These are phyloP conservation scores for Melolontha melolontha DNA, from an alignment of 2,888 invertebrate genomes.

Conservation along the genomic window DNA sequence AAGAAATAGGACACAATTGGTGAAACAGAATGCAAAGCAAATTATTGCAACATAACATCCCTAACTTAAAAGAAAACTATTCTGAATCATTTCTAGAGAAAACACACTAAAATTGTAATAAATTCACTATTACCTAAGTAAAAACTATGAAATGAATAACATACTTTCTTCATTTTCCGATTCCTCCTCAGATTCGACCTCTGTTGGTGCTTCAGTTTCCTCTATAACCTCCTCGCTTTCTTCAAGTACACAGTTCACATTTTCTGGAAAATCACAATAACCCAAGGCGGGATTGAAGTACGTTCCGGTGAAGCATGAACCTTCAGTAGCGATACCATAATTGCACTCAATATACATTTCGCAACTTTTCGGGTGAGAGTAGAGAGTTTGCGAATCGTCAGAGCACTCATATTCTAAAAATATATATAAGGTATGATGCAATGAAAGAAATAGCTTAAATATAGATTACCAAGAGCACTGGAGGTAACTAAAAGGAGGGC, in stretches of 20 bases:
- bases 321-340: constrained; percentile 67
- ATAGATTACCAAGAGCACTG: constrained; percentile 10
- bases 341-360: constrained; percentile 73
- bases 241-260: constrained; percentile 60
- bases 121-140: too few relatives aligned
- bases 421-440: neutral
- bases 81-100: too few relatives aligned
- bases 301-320: constrained; percentile 71
- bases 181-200: neutral
- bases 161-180: neutral
- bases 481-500: neutral
- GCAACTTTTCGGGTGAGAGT: constrained; percentile 63
- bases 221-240: neutral
- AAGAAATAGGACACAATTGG: too few relatives aligned
- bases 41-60: too few relatives aligned
- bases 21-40: too few relatives aligned
- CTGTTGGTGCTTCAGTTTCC: too few relatives aligned
- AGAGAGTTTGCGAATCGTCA: constrained; percentile 11
- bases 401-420: constrained; percentile 31
- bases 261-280: constrained; percentile 70
- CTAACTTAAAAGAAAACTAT: too few relatives aligned
- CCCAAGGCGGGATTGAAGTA: constrained; percentile 53
- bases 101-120: too few relatives aligned
- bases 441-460: neutral
- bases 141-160: too few relatives aligned